Evolutionary conservation across 2,797 vertebrate species (phyloP), one percentile per base, ranked within the genome.

Genomic region (Tympanoctomys barrerae): DNA sequence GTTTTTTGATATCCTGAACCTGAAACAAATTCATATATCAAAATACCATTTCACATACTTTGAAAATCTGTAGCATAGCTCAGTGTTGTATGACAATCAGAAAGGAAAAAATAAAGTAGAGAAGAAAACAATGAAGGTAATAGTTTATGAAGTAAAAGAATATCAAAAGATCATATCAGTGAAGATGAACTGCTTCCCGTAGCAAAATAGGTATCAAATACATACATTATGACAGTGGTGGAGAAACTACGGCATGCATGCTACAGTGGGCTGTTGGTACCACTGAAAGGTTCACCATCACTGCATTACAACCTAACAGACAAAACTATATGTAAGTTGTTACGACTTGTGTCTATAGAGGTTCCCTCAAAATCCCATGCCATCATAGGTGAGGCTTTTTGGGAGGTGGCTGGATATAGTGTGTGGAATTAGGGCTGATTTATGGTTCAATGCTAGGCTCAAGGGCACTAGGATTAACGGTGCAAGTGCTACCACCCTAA

Each of bases 21-120:
- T 98, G 0, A 71, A 96, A 31, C 81, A 97, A 95, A 96, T 42
- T 85, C 7, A 95, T 54, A 28, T 5, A 87, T 62, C 8, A 82
- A 95, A 73, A 89, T 62, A 62, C 86, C 28, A 89, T 28, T 97
- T 94, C 66, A 90, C 7, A 87, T 49, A 93, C 4, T 94, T 93
- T 85, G 46, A 94, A 94, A 92, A 83, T 73, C 19, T 75, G 68
- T 31, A 84, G 13, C 36, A 70, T 14, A 85, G 36, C 71, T 39
- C 33, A 79, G 21, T 54, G 33, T 73, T 88, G 68, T 12, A 86
- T 49, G 28, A 49, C 54, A 77, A 87, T 68, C 61, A 95, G 66
- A 87, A 92, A 83, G 46, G 21, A 33, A 86, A 49, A 92, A 79
- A 57, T n/a, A 70, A 87, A 80, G 22, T 14, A 83, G 46, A 28